These are phyloP conservation scores for Rhagoletis zephyria DNA, from an alignment of 1,140 invertebrate genomes.

Conservation along the genomic window DNA sequence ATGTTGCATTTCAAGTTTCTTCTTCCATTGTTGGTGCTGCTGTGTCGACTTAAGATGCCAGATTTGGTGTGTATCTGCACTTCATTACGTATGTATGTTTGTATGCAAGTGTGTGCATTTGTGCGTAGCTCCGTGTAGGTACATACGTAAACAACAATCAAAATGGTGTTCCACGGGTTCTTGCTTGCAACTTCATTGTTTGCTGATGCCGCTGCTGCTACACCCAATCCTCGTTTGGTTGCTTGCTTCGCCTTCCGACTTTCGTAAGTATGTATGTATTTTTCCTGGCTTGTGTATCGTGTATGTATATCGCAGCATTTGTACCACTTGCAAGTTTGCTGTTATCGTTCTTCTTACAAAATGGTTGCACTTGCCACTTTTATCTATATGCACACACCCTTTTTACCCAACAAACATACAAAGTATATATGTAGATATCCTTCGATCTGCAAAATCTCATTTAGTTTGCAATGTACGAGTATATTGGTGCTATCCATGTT, in stretches of 20 bases:
- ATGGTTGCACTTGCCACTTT: slow-evolving; percentile 70
- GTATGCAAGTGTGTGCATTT: too few species aligned
- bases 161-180: slow-evolving; percentile 10
- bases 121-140: neutral
- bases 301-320: neutral
- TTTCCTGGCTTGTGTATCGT: slow-evolving; percentile 18
- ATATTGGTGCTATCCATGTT: too few species aligned
- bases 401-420: neutral
- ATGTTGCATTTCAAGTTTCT: neutral
- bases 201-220: neutral
- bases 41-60: neutral
- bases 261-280: neutral
- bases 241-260: neutral
- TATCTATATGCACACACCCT: slow-evolving; percentile 54
- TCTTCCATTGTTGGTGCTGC: neutral
- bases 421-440: neutral
- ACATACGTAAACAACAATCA: neutral
- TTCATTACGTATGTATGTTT: too few species aligned
- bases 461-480: too few species aligned
- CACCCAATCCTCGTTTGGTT: neutral
- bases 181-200: slow-evolving; percentile 21
- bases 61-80: neutral
- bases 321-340: slow-evolving; percentile 22
- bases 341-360: slow-evolving; percentile 67
- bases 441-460: too few species aligned